Base-by-base conservation (phyloP, 2,888 invertebrate species). In the Kuschelorhynchus macadamiae region DNA sequence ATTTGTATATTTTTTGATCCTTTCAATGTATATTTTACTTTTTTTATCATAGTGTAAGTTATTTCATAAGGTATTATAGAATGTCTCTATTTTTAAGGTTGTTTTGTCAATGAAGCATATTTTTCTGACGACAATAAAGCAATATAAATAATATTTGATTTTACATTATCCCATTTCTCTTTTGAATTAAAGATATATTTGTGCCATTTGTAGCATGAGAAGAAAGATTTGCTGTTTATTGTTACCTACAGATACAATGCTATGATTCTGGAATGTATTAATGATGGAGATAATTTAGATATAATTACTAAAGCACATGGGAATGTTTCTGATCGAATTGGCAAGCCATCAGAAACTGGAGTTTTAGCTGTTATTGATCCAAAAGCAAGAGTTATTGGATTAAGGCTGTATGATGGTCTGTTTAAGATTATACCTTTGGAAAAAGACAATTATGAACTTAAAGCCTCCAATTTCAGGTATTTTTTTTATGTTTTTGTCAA, bases 381-480 rank as follows among this genome's bases (percentile, higher is more conserved):
- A 0, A 93, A 95, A 82, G 95, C 96, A 7, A 88, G 97, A 75
- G 94, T 98, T 1, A 98, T 99, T 78, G 98, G 97, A 5, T 87
- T 99, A 72, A 88, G 98, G 70, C 86, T 98, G 0, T 99, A 98
- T 82, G 98, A 98, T 86, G 98, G 98, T 1, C 86, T 98, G 9
- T 94, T 99, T 79, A 99, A 99, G 84, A 95, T 99, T 68, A 97
- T 99, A 78, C 97, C 98, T 0, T 86, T 98, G 72, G 97, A 98
- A 78, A 94, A 93, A 79, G 96, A 97, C 77, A 96, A 95, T 73
- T 92, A 91, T 69, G 98, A 98, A 84, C 85, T 98, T 20, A 97
- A 96, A 84, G 97, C 98, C 55, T 95, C 95, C 60, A 91, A 90
- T 84, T 86, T 91, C 80, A 87, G 91, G 91, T 91, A 78, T 17